Percentiles rank a stretch among this genome's conserved stretches.
Evolutionary conservation across 2,888 invertebrate species (phyloP).

Genomic region (Amphipyra berbera): DNA sequence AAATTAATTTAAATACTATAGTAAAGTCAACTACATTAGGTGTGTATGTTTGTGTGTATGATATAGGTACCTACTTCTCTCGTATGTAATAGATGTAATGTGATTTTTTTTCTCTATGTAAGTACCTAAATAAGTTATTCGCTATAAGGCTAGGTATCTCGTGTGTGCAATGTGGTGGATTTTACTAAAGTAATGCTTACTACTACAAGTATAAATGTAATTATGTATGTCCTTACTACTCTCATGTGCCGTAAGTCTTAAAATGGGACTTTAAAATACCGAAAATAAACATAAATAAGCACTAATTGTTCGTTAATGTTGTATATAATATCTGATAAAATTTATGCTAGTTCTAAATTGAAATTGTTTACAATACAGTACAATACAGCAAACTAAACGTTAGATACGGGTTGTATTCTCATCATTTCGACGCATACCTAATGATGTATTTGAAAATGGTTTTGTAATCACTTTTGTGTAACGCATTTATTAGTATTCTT

Average conservation of each 20-base stretch:
- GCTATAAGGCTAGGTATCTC: conserved; percentile 6
- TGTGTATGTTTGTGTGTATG: conserved; percentile 16
- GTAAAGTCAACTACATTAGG: conserved; percentile 29
- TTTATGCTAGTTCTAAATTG: conserved; percentile 46
- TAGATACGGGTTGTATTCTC: conserved; percentile 70
- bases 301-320: conserved; percentile 48
- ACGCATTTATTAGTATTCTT: conserved; percentile 84
- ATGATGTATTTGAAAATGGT: conserved; percentile 57
- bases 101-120: conserved; percentile 29
- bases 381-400: conserved; percentile 48
- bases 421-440: conserved; percentile 54
- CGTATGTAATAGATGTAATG: conserved; percentile 28
- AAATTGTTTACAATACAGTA: conserved; percentile 47
- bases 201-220: conserved; percentile 6
- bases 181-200: conserved; percentile 30
- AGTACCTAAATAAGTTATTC: conserved; percentile 9
- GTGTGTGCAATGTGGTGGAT: conserved; percentile 28
- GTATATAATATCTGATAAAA: conserved; percentile 48
- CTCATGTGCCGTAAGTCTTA: conserved; percentile 57
- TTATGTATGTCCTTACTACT: conserved; percentile 30
- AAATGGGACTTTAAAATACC: conserved; percentile 57
- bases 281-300: conserved; percentile 39
- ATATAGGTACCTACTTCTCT: conserved; percentile 6
- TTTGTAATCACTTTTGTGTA: conserved; percentile 66
- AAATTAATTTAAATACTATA: not conserved